Evolutionary conservation across 2,113 vertebrate genomes (phyloP).

Genomic region (Colinus virginianus): DNA sequence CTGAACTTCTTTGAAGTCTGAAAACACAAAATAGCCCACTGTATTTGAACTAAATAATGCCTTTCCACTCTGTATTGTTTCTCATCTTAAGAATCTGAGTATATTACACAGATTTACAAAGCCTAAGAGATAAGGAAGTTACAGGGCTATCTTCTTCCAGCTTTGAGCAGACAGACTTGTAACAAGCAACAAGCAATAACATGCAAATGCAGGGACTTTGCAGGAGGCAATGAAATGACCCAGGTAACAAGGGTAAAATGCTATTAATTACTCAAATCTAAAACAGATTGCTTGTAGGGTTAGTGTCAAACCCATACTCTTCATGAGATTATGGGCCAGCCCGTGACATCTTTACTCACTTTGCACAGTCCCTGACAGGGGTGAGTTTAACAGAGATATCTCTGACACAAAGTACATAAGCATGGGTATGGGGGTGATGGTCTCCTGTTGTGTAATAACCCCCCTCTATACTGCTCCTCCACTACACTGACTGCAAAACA

Average conservation of each 20-base stretch:
- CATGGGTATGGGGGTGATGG: background rate
- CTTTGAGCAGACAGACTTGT: background rate
- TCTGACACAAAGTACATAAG: background rate
- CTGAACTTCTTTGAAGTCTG: constrained; percentile 42
- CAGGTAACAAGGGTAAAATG: background rate
- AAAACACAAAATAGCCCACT: constrained; percentile 6
- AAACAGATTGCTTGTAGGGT: background rate
- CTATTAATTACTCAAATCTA: background rate
- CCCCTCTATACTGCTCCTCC: background rate
- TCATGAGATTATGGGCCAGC: background rate
- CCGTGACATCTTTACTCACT: background rate
- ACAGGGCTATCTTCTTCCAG: background rate
- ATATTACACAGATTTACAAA: constrained; percentile 32
- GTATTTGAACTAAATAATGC: constrained; percentile 37
- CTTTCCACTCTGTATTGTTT: background rate
- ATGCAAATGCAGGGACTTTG: background rate
- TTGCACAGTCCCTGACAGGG: background rate
- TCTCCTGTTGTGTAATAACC: background rate
- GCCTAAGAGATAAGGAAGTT: background rate
- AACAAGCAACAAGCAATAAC: background rate
- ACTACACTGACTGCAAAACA: background rate
- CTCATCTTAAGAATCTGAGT: constrained; percentile 11
- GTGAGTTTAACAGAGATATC: background rate
- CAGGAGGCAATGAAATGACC: background rate
- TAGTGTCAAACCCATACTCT: background rate